Percentiles rank a stretch among this genome's conserved stretches.
Evolutionary conservation across 2,888 invertebrate genomes (phyloP).

Genomic region (Cactoblastis cactorum): DNA sequence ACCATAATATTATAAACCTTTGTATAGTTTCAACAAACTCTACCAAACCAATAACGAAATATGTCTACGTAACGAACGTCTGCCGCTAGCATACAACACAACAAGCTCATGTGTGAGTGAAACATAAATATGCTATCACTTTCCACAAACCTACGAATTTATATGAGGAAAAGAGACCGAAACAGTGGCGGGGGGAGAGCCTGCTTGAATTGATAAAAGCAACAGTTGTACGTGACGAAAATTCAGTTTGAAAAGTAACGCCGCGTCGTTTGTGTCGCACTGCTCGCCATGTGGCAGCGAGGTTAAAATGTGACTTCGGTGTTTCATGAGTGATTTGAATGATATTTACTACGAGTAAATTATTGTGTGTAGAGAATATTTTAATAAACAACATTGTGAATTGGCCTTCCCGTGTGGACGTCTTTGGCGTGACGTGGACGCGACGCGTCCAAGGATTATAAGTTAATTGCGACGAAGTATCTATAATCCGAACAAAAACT

Average conservation of each 20-base stretch:
- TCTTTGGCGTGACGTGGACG: constrained; percentile 74
- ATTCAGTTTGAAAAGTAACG: constrained; percentile 68
- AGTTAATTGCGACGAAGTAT: constrained; percentile 68
- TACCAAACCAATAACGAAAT: constrained; percentile 24
- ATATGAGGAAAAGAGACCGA: constrained; percentile 53
- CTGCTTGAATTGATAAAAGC: constrained; percentile 73
- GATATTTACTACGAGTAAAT: constrained; percentile 42
- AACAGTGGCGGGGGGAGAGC: constrained; percentile 50
- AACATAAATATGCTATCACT: constrained; percentile 46
- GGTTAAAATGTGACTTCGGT: constrained; percentile 67
- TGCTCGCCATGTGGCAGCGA: constrained; percentile 46
- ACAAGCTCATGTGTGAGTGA: constrained; percentile 36
- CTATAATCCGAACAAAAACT: constrained; percentile 53
- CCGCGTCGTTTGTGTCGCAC: constrained; percentile 46
- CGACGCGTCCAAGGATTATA: constrained; percentile 62
- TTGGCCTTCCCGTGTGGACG: constrained; percentile 42
- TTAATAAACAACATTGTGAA: constrained; percentile 31
- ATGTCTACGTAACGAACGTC: constrained; percentile 35
- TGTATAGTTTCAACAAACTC: constrained; percentile 24
- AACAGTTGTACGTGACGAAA: constrained; percentile 68
- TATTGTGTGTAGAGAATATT: constrained; percentile 41
- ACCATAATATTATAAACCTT: too few relatives aligned
- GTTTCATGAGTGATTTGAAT: constrained; percentile 57
- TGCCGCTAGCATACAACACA: constrained; percentile 35
- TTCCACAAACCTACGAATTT: constrained; percentile 34